Base-by-base conservation (phyloP, 1,140 invertebrate species). In the Pseudomyrmex dendroicus region DNA sequence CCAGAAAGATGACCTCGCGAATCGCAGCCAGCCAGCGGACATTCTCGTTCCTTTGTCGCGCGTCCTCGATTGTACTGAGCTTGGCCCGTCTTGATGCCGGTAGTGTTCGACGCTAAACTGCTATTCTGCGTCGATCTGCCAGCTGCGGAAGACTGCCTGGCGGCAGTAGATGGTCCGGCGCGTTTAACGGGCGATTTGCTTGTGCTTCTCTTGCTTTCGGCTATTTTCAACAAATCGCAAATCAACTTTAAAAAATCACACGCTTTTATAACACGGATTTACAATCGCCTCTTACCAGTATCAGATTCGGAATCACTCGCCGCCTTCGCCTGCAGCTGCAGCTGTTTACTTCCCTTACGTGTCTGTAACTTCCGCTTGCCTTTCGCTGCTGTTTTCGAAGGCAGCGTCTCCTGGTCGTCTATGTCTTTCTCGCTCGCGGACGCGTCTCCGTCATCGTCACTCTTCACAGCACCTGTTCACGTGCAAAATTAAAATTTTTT, bases 1-100 rank as follows among this genome's bases (percentile, higher is more conserved):
- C 98, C 98, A n/a, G 97, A 97, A 92, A 99, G 94, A 95, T 99
- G 98, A 77, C 98, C 98, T 35, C 94, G 93, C 22, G 98, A 99
- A 93, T 99, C 97, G 93, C 98, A 99, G 9, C 96, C 96, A 78
- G 98, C 96, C 13, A 99, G 95, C 0, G 98, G 98, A 94, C 98
- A 99, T 83, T 96, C 95, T 44, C 96, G 94, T 87, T 98, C 97
- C 85, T 96, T 96, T 17, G 94, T 89, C 15, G 94, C 92, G 0
- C 94, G 94, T 20, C 86, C 82, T 70, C 95, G 93, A 63, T 85
- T 93, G 20, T 90, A 86, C 48, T 91, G 85, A 10, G 89, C 84
- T 72, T 93, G 92, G n/a, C 70, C 85, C n/a, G 90, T 88, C 78
- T 90, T 88, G 54, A 73, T 90, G 10, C 78, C 70, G 15, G 88